These are phyloP conservation scores for Schrankia costaestrigalis DNA, from an alignment of 2,888 invertebrate genomes.

Conservation along the genomic window DNA sequence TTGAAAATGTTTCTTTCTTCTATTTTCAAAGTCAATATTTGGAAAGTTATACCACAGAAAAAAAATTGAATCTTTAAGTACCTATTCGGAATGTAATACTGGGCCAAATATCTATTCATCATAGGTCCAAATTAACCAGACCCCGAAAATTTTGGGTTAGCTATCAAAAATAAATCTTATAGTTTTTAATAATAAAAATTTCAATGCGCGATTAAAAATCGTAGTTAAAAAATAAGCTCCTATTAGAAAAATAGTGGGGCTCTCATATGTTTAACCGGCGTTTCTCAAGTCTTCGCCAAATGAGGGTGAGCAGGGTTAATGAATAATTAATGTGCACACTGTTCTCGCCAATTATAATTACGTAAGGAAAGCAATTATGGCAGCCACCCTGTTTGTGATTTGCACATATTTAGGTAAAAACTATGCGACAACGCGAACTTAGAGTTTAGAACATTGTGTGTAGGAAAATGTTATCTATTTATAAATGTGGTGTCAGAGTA, in stretches of 20 bases:
- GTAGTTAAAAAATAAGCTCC: slow-evolving; percentile 56
- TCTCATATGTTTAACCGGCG: slow-evolving; percentile 62
- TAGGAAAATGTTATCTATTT: no score
- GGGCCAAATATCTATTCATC: no score
- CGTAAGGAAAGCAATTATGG: slow-evolving; percentile 70
- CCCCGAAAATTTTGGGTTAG: no score
- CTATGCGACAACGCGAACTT: slow-evolving; percentile 28
- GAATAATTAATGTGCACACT: slow-evolving; percentile 76
- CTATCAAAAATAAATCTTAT: no score
- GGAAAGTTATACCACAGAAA: no score
- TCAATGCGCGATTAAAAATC: slow-evolving; percentile 22
- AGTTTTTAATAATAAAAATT: no score
- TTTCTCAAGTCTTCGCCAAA: slow-evolving; percentile 67
- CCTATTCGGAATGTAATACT: no score
- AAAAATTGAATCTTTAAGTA: no score
- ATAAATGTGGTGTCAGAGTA: no score
- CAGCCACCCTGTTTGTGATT: slow-evolving; percentile 30
- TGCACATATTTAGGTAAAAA: slow-evolving; percentile 35
- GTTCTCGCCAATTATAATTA: slow-evolving; percentile 74
- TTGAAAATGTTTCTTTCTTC: no score
- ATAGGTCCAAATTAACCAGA: no score
- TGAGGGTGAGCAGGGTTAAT: slow-evolving; percentile 65
- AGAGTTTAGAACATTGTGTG: slow-evolving; percentile 1
- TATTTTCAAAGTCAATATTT: no score
- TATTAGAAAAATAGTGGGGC: slow-evolving; percentile 56